These are phyloP conservation scores for Phaenicophaeus curvirostris DNA, from an alignment of 2,797 vertebrate genomes.

Conservation along the genomic window DNA sequence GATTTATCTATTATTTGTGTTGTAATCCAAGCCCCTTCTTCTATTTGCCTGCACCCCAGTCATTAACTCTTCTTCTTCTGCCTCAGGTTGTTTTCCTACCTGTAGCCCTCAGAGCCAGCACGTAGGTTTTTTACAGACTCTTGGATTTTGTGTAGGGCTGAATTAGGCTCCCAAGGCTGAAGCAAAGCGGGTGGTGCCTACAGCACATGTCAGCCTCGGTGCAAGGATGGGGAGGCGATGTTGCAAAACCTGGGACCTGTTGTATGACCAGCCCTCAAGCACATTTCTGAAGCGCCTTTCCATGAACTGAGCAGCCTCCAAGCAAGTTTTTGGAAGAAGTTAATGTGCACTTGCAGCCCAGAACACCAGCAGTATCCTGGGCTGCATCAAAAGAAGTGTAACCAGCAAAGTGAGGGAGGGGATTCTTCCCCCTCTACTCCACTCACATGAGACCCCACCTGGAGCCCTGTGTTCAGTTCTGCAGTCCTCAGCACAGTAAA, in stretches of 20 bases:
- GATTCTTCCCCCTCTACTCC: too few relatives aligned
- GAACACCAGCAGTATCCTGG: too few relatives aligned
- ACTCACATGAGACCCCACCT: too few relatives aligned
- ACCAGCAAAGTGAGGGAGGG: too few relatives aligned
- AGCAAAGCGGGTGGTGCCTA: not conserved
- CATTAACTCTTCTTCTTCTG: slow-evolving; percentile 35
- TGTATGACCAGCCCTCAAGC: not conserved
- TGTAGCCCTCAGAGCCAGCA: not conserved
- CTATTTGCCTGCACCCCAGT: not conserved
- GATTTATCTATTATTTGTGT: slow-evolving; percentile 68
- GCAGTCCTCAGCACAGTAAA: too few relatives aligned
- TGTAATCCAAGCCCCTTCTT: not conserved
- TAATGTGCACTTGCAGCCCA: too few relatives aligned
- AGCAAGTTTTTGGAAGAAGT: not conserved
- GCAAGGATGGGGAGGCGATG: not conserved
- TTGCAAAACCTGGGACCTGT: not conserved
- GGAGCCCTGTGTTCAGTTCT: too few relatives aligned
- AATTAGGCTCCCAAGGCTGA: not conserved
- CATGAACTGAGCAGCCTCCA: not conserved
- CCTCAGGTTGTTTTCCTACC: not conserved
- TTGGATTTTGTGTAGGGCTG: not conserved
- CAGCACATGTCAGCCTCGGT: rapidly evolving
- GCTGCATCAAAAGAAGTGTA: too few relatives aligned
- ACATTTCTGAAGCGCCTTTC: not conserved
- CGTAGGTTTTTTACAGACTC: not conserved